Evolutionary conservation across 2,797 vertebrate species (phyloP), one percentile per base, ranked within the genome.

Genomic region (Sebastes oblongus): DNA sequence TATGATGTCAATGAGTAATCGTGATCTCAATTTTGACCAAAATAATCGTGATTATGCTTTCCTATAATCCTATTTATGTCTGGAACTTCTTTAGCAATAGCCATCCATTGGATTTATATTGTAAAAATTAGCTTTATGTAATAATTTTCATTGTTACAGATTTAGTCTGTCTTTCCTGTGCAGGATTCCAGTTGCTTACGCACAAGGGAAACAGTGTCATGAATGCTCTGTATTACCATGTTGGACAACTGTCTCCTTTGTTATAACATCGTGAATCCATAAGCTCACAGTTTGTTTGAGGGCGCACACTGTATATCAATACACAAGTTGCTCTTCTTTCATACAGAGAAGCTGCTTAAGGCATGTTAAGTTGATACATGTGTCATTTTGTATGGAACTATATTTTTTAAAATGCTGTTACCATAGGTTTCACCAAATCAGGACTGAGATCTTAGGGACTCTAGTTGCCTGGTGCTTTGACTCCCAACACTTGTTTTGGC

Each of bases 351-450:
- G 18, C 39, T 0, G 39, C 39, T 42, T 42, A 42, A 42, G 14
- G 39, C 3, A 0, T 42, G 39, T 16, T 16, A 42, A 42, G 39
- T 42, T 42, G 39, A 42, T 42, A 42, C 39, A 42, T 42, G 14
- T 16, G 39, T 42, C 14, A 42, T 42, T 42, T 42, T 42, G 39
- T 16, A 42, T 42, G 39, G 39, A 42, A 42, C 39, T 42, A 42
- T 42, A 42, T 42, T 42, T 42, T 42, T 16, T 42, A 3, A 42
- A 42, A 16, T 42, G 39, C 39, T 16, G 39, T 42, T 42, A 42
- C 10, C 36, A 60, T 27, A 22, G 52, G 42, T 69, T 39, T 72
- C 61, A 52, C 55, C 68, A 66, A 72, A 86, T 78, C 34, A 50
- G 62, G 22, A 24, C 46, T 39, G 25, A 27, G 52, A 34, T 55